Base-by-base conservation (phyloP, 2,797 vertebrate species). In the Luscinia luscinia region DNA sequence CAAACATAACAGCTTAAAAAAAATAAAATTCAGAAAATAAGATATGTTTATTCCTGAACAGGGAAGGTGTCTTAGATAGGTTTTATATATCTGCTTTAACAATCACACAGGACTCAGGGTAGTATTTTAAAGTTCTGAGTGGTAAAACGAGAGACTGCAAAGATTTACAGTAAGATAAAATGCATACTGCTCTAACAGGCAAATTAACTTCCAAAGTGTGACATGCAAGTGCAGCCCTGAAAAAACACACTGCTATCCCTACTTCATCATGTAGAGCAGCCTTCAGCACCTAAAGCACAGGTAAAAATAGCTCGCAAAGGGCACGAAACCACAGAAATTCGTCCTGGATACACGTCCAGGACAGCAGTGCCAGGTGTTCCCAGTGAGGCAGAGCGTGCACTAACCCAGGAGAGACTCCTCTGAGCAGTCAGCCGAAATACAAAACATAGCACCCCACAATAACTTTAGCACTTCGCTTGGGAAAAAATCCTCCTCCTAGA, bases 401-500 rank as follows among this genome's bases (percentile, higher is more conserved):
- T 40, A 58, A 90, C 78, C 86, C 49, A 70, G 30, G 77, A 94
- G 94, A 64, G 94, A 95, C 66, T 88, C 83, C 93, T 84, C 57
- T 32, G 66, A 92, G 90, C 36, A 7, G 83, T 80, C 17, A 94
- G 68, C 88, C 94, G 63, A 93, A 96, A 96, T 73, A 90, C 70
- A 94, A 82, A 95, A 91, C n/a, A 91, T 58, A 72, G 92, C 26
- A 96, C 57, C 75, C 85, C 82, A 57, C 40, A 87, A 87, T 88
- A 97, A 98, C 97, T 98, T 98, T 23, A 95, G 94, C 49, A 57
- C 91, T 41, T 61, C 83, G 77, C 90, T 46, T 62, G 34, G 61
- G 22, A 54, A 95, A 72, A 88, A 85, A 43, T 73, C 48, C 46
- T 85, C 87, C 51, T 94, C 83, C 58, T 32, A 63, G 73, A 52